Conservation (phyloP, 2,113 vertebrate species). For the Erpornis zantholeuca region DNA sequence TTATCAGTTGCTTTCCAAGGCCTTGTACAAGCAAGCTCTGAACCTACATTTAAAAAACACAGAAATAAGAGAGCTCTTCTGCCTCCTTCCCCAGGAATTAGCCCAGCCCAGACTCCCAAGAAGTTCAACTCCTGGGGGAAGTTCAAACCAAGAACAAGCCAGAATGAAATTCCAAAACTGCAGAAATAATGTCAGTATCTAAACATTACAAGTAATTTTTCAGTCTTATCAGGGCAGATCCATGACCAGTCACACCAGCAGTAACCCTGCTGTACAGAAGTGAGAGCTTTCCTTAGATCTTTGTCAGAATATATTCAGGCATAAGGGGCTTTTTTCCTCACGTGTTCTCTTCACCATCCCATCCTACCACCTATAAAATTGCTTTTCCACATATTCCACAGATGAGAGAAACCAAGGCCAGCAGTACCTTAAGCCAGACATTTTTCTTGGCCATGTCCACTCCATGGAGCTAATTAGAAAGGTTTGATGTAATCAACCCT, state of each 20-base stretch:
- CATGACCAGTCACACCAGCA: background rate
- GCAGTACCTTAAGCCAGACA: background rate
- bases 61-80: background rate
- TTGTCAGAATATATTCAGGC: background rate
- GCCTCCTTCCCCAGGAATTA: background rate
- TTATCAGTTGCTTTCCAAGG: background rate
- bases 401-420: background rate
- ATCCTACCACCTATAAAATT: background rate
- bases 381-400: background rate
- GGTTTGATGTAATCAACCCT: background rate
- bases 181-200: background rate
- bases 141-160: background rate
- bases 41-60: background rate
- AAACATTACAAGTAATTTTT: background rate
- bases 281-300: background rate
- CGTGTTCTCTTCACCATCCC: background rate
- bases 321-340: background rate
- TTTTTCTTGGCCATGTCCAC: background rate
- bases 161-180: background rate
- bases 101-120: background rate
- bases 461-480: background rate
- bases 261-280: background rate
- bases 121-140: background rate
- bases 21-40: background rate
- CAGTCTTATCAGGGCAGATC: background rate